Conservation (phyloP, 2,888 invertebrate species). For the Isotomurus palustris region DNA sequence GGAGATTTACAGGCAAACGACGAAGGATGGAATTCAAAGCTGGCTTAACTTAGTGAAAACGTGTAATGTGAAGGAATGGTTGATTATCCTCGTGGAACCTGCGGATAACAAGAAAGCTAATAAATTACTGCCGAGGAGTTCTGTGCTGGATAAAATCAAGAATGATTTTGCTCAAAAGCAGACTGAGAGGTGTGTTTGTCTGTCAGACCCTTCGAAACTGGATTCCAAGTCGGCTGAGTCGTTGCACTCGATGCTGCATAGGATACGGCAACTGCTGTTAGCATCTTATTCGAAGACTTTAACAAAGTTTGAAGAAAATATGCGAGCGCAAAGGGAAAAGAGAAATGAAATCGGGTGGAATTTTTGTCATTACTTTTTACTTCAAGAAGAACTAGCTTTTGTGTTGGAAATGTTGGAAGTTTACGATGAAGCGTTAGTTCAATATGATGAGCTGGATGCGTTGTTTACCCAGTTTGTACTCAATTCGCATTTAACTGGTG, state of each 20-base stretch:
- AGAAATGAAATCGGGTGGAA: slow-evolving; percentile 88
- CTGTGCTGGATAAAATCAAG: slow-evolving; percentile 89
- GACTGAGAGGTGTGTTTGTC: slow-evolving; percentile 74
- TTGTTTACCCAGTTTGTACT: slow-evolving; percentile 93
- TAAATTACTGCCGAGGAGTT: slow-evolving; percentile 84
- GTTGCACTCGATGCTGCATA: slow-evolving; percentile 76
- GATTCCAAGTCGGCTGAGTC: slow-evolving; percentile 87
- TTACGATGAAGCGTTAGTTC: slow-evolving; percentile 88
- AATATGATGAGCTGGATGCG: slow-evolving; percentile 95
- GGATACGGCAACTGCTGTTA: slow-evolving; percentile 76
- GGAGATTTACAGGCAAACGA: slow-evolving; percentile 78
- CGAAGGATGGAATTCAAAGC: slow-evolving; percentile 81
- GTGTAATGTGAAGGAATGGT: slow-evolving; percentile 71
- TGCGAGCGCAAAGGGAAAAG: slow-evolving; percentile 82
- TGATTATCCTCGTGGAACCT: slow-evolving; percentile 87
- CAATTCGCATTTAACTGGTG: slow-evolving; percentile 78
- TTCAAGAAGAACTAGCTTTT: slow-evolving; percentile 92
- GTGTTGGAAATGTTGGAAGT: slow-evolving; percentile 90
- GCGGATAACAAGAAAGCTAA: slow-evolving; percentile 86
- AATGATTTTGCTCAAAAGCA: slow-evolving; percentile 89
- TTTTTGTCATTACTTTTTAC: slow-evolving; percentile 88
- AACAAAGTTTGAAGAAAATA: slow-evolving; percentile 80
- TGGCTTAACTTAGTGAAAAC: slow-evolving; percentile 77
- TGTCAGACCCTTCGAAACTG: slow-evolving; percentile 83
- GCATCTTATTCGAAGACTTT: slow-evolving; percentile 82